Conservation (phyloP, 1,140 invertebrate species). For the Pogonomyrmex californicus region DNA sequence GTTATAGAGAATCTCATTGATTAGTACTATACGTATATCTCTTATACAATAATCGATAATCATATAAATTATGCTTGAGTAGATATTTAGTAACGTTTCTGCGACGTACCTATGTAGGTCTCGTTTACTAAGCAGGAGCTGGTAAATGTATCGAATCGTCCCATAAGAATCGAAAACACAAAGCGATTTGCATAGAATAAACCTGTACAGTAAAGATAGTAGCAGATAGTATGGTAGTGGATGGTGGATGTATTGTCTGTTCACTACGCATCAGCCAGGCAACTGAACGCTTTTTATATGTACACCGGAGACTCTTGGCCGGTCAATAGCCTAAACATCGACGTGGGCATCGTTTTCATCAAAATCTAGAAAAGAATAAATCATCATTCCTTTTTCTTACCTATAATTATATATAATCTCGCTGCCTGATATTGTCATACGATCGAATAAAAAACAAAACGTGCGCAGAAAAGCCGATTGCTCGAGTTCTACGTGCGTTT, state of each 20-base stretch:
- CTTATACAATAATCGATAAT: slow-evolving; percentile 74
- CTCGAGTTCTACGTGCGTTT: neutral
- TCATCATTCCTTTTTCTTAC: neutral
- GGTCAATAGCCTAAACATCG: slow-evolving; percentile 99
- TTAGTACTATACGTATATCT: slow-evolving; percentile 62
- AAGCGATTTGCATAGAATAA: slow-evolving; percentile 81
- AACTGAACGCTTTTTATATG: slow-evolving; percentile 90
- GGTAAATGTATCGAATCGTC: slow-evolving; percentile 78
- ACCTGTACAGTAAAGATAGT: slow-evolving; percentile 81
- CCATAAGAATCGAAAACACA: slow-evolving; percentile 80
- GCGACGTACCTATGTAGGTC: slow-evolving; percentile 74
- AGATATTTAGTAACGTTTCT: slow-evolving; percentile 80
- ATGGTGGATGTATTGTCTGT: slow-evolving; percentile 87
- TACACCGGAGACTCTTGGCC: slow-evolving; percentile 99
- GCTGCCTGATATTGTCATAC: neutral
- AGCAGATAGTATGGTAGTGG: slow-evolving; percentile 81
- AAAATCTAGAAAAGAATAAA: slow-evolving; percentile 93
- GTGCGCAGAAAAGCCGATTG: neutral
- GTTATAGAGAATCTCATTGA: slow-evolving; percentile 79
- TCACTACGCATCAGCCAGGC: slow-evolving; percentile 85
- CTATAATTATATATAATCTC: neutral
- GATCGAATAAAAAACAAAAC: neutral
- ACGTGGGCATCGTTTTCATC: slow-evolving; percentile 99
- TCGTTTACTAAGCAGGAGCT: slow-evolving; percentile 78
- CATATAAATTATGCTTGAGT: slow-evolving; percentile 81